Conservation (phyloP, 2,888 invertebrate genomes). For the Lutraria lutraria region DNA sequence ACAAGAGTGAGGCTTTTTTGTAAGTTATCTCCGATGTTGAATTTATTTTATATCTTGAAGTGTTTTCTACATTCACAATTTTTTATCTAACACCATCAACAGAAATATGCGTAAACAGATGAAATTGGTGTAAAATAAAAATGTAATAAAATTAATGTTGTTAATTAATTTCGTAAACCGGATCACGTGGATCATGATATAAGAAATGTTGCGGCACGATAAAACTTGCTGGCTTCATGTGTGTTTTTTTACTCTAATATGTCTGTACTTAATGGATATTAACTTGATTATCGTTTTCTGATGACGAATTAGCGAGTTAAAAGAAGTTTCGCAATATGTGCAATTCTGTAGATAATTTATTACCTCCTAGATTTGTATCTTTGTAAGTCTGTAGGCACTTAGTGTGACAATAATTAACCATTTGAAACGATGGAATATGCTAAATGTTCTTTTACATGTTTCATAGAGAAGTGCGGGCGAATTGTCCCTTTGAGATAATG, state of each 20-base stretch:
- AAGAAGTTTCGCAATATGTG: neutral
- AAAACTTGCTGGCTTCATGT: neutral
- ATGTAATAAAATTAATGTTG: neutral
- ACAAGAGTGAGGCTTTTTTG: neutral
- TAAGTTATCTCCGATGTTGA: neutral
- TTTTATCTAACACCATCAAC: neutral
- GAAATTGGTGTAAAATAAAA: conserved; percentile 16
- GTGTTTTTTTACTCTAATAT: neutral
- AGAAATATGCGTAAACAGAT: neutral
- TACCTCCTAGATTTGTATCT: neutral
- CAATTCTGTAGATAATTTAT: neutral
- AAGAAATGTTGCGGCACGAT: neutral
- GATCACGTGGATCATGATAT: neutral
- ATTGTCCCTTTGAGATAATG: neutral
- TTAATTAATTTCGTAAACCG: neutral
- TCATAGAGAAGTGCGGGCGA: neutral
- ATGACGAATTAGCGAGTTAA: conserved; percentile 1
- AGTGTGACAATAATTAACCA: neutral
- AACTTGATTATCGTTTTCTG: neutral
- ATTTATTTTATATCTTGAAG: neutral
- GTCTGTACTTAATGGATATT: conserved; percentile 9
- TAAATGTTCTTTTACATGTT: too few relatives aligned
- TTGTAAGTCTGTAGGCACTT: neutral
- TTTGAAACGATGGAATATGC: neutral
- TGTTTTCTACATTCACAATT: neutral